These are phyloP conservation scores for Oenanthe melanoleuca DNA, from an alignment of 2,113 vertebrate genomes.

Conservation along the genomic window DNA sequence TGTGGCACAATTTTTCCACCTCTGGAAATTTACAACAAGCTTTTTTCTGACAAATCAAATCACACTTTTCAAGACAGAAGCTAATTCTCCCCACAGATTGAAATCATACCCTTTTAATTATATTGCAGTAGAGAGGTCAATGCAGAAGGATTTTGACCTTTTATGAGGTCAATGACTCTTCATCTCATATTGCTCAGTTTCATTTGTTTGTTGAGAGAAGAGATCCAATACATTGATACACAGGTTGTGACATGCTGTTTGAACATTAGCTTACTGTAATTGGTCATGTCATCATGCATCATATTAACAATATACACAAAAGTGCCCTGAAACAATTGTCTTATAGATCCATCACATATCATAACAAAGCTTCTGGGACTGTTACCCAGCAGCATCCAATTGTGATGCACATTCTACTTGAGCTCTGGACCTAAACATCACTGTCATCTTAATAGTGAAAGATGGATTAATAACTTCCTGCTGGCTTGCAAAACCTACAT, in stretches of 20 bases:
- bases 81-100: background rate
- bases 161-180: slow-evolving; percentile 79
- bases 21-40: background rate
- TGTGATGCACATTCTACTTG: slow-evolving; percentile 70
- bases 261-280: slow-evolving; percentile 88
- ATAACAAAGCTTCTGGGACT: slow-evolving; percentile 82
- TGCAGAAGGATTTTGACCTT: slow-evolving; percentile 63
- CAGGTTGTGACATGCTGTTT: slow-evolving; percentile 93
- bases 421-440: slow-evolving; percentile 68
- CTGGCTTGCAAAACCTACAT: slow-evolving; percentile 62
- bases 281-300: slow-evolving; percentile 91
- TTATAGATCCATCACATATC: slow-evolving; percentile 87
- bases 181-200: slow-evolving; percentile 76
- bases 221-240: slow-evolving; percentile 90
- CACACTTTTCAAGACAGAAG: background rate
- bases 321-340: slow-evolving; percentile 90
- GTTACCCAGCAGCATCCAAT: slow-evolving; percentile 73
- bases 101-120: background rate
- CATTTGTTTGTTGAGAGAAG: slow-evolving; percentile 82
- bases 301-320: slow-evolving; percentile 88
- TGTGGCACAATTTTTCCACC: background rate
- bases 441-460: slow-evolving; percentile 62
- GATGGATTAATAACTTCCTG: slow-evolving; percentile 71
- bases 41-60: slow-evolving; percentile 34
- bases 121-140: background rate